These are phyloP conservation scores for Atractosteus spatula DNA, from an alignment of 2,113 vertebrate species.

Conservation along the genomic window DNA sequence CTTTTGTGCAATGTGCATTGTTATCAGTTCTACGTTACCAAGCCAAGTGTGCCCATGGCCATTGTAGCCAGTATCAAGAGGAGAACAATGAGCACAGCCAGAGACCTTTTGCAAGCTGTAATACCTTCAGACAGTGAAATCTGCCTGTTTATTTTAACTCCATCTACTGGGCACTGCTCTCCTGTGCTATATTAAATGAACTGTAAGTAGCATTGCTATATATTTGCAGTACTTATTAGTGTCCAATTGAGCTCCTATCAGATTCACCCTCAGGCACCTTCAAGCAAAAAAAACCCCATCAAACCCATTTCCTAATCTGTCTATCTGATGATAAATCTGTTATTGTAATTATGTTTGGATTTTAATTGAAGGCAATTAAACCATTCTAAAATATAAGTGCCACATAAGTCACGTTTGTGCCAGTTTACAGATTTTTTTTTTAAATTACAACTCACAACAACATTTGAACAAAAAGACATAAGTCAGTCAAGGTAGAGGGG, in stretches of 20 bases:
- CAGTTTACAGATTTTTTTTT: slow-evolving; percentile 29
- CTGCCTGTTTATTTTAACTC: neutral
- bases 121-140: neutral
- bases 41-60: too few species aligned
- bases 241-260: slow-evolving; percentile 45
- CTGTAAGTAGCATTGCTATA: slow-evolving; percentile 43
- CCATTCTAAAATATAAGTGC: slow-evolving; percentile 54
- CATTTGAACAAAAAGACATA: too few species aligned
- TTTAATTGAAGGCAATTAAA: slow-evolving; percentile 55
- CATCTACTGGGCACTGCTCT: neutral
- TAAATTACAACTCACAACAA: too few species aligned
- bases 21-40: too few species aligned
- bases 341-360: slow-evolving; percentile 54
- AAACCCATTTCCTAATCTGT: slow-evolving; percentile 48
- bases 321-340: slow-evolving; percentile 50
- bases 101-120: neutral
- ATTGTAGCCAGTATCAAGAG: too few species aligned
- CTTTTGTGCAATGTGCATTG: too few species aligned
- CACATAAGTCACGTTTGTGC: slow-evolving; percentile 47
- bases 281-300: slow-evolving; percentile 52
- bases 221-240: slow-evolving; percentile 61
- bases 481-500: too few species aligned
- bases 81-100: neutral
- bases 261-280: slow-evolving; percentile 52
- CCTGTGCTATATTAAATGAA: slow-evolving; percentile 39